These are phyloP conservation scores for Orbicella faveolata DNA, from an alignment of 64 coral and sea anemone genomes.

Conservation along the genomic window DNA sequence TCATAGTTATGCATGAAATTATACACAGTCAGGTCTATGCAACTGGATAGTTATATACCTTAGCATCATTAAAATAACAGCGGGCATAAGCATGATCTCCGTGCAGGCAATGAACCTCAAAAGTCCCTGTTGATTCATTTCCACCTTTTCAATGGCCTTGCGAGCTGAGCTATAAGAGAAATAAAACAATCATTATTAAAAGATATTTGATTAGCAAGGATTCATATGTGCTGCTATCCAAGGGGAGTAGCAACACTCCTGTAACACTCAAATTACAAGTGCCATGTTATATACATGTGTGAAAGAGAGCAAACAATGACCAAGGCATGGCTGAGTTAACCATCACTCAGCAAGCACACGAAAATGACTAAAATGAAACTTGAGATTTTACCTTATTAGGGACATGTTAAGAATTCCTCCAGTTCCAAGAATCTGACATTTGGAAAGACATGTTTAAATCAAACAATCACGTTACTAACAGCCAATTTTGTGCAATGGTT, in stretches of 20 bases:
- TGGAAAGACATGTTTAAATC: constrained; percentile 6
- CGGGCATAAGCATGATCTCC: constrained; percentile 97
- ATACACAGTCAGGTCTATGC: no score
- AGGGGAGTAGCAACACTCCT: no score
- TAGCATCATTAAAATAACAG: constrained; percentile 84
- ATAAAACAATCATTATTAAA: background rate
- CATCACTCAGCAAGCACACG: no score
- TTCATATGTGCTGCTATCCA: background rate
- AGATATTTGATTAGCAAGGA: background rate
- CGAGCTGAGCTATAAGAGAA: constrained; percentile 61
- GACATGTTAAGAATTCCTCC: constrained; percentile 90
- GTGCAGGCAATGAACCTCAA: constrained; percentile 97
- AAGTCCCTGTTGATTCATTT: constrained; percentile 80
- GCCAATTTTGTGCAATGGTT: background rate
- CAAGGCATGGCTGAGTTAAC: no score
- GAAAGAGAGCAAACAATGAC: no score
- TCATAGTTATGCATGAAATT: no score
- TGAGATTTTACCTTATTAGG: constrained; percentile 69
- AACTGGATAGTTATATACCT: constrained; percentile 41
- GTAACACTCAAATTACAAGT: no score
- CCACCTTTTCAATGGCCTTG: constrained; percentile 78
- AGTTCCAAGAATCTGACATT: constrained; percentile 78
- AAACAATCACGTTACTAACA: background rate
- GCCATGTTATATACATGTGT: no score
- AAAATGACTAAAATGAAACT: no score